Percentiles rank a stretch among this genome's conserved stretches.
These are phyloP conservation scores for Eretmochelys imbricata DNA, from an alignment of 2,113 vertebrate species.

Conservation along the genomic window DNA sequence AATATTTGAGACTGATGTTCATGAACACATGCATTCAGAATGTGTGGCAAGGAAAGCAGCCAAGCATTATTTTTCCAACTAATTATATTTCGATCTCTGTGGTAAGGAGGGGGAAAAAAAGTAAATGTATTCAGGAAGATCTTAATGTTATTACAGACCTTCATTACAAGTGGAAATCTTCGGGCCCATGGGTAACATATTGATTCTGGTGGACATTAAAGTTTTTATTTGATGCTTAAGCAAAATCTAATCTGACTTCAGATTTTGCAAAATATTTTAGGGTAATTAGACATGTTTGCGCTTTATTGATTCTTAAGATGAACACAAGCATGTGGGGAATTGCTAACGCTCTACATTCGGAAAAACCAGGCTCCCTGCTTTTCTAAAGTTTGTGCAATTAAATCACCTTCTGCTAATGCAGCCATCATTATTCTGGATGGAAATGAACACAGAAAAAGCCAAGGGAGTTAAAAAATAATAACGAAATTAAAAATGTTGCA, in stretches of 20 bases:
- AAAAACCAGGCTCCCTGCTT: not conserved
- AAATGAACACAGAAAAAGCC: conserved; percentile 27
- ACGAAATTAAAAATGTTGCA: not conserved
- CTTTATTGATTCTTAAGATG: conserved; percentile 68
- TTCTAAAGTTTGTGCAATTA: conserved; percentile 33
- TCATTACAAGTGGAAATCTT: conserved; percentile 58
- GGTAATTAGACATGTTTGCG: conserved; percentile 66
- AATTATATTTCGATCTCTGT: conserved; percentile 53
- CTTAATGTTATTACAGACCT: conserved; percentile 48
- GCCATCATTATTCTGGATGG: conserved; percentile 3
- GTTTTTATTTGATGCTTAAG: conserved; percentile 66
- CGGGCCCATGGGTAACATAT: conserved; percentile 21
- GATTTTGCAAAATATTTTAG: conserved; percentile 67
- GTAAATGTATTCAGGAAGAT: conserved; percentile 45
- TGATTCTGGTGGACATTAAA: conserved; percentile 40
- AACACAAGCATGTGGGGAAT: conserved; percentile 58
- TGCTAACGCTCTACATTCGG: conserved; percentile 20
- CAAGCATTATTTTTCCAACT: conserved; percentile 43
- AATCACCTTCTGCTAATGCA: conserved; percentile 21
- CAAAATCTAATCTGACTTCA: conserved; percentile 69
- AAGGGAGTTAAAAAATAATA: conserved; percentile 18
- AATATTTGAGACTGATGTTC: conserved; percentile 52
- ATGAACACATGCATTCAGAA: conserved; percentile 11
- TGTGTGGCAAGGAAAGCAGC: conserved; percentile 44
- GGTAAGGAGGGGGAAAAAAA: not conserved